Percentiles rank a stretch among this genome's conserved stretches.
These are phyloP conservation scores for Limonius californicus DNA, from an alignment of 1,140 invertebrate genomes.

Conservation along the genomic window DNA sequence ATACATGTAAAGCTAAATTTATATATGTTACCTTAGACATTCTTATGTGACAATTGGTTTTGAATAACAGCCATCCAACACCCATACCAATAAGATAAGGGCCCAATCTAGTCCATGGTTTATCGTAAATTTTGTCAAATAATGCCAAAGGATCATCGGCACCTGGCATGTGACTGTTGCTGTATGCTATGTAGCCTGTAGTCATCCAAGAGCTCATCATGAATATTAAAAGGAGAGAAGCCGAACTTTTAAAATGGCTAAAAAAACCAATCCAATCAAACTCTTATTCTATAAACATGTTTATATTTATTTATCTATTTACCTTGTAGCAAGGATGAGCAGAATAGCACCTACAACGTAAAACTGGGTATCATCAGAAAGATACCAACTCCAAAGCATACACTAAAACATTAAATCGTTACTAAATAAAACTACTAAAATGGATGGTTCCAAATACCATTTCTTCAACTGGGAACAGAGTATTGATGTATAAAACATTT, in stretches of 20 bases:
- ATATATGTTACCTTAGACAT: slow-evolving; percentile 61
- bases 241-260: slow-evolving; percentile 72
- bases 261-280: too few relatives aligned
- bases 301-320: too few relatives aligned
- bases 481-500: slow-evolving; percentile 80
- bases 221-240: slow-evolving; percentile 58
- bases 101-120: slow-evolving; percentile 78
- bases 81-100: slow-evolving; percentile 80
- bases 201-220: slow-evolving; percentile 72
- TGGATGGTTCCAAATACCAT: too few relatives aligned
- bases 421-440: too few relatives aligned
- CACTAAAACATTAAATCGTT: slow-evolving; percentile 56
- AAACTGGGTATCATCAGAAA: slow-evolving; percentile 83
- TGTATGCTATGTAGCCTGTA: slow-evolving; percentile 74
- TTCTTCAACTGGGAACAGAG: slow-evolving; percentile 77
- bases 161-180: slow-evolving; percentile 74
- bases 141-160: slow-evolving; percentile 75
- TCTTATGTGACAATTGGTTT: slow-evolving; percentile 73
- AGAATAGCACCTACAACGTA: slow-evolving; percentile 76
- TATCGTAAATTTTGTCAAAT: slow-evolving; percentile 85
- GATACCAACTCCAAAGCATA: slow-evolving; percentile 86
- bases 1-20: background rate
- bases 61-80: slow-evolving; percentile 78
- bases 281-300: too few relatives aligned
- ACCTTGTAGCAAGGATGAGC: slow-evolving; percentile 64